A percentile compares a stretch with the other conserved stretches of the same genome.
These are phyloP conservation scores for Psilanteris sp. DNA, from an alignment of 1,140 invertebrate species.

Conservation along the genomic window DNA sequence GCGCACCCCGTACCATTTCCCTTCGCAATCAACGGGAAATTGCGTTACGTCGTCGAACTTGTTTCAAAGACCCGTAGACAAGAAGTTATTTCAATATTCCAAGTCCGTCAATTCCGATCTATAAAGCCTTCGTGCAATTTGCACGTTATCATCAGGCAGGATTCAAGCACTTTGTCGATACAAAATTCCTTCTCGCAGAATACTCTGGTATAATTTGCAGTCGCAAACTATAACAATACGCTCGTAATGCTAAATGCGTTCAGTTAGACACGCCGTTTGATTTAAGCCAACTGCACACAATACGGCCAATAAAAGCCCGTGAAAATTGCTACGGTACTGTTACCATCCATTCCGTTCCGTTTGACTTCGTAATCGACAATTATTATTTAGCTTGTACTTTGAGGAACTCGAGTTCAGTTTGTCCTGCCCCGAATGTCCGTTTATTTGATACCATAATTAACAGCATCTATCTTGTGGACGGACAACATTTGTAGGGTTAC, in stretches of 20 bases:
- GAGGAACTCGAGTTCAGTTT: neutral
- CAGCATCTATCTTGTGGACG: neutral
- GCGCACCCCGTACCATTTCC: constrained; percentile 9
- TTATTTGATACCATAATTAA: constrained; percentile 18
- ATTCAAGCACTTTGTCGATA: too few relatives aligned
- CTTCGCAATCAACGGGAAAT: constrained; percentile 17
- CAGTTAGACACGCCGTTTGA: too few relatives aligned
- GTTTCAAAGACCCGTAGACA: constrained; percentile 7
- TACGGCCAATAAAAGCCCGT: constrained; percentile 1
- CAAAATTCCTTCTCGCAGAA: too few relatives aligned
- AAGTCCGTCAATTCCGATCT: too few relatives aligned
- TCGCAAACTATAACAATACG: too few relatives aligned
- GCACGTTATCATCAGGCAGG: too few relatives aligned
- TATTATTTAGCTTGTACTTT: constrained; percentile 21
- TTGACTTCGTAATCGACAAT: constrained; percentile 20
- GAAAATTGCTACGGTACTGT: constrained; percentile 14
- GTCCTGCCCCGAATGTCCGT: neutral
- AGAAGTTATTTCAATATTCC: constrained; percentile 1
- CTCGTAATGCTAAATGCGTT: too few relatives aligned
- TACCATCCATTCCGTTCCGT: neutral
- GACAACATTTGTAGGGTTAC: neutral
- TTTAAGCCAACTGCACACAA: too few relatives aligned
- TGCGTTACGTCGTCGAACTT: constrained; percentile 14
- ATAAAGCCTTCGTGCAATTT: neutral
- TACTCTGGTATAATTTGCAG: too few relatives aligned